Percentiles rank a stretch among this genome's conserved stretches.
Conservation (phyloP, 2,113 vertebrate genomes). For the Elaphurus davidianus region DNA sequence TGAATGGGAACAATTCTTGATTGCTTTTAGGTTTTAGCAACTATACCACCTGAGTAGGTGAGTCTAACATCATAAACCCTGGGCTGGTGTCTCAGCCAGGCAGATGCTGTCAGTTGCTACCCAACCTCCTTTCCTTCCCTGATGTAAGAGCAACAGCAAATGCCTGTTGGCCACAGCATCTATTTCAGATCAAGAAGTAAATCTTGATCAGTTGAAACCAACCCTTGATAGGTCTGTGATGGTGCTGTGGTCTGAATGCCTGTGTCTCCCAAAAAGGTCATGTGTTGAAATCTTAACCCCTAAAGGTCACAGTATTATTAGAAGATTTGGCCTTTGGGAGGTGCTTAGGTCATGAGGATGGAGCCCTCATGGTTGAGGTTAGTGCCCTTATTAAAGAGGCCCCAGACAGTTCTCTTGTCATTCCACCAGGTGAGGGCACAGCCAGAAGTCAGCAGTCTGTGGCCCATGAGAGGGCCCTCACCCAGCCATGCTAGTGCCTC, state of each 20-base stretch:
- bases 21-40: not conserved
- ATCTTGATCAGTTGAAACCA: not conserved
- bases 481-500: not conserved
- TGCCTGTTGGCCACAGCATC: not conserved
- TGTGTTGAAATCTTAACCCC: not conserved
- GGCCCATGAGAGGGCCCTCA: not conserved
- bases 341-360: not conserved
- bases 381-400: not conserved
- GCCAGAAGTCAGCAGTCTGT: not conserved
- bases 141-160: not conserved
- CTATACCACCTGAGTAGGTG: not conserved
- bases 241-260: not conserved
- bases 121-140: not conserved
- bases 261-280: not conserved
- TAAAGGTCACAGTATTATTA: not conserved
- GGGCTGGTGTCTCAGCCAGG: not conserved
- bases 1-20: not conserved
- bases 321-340: not conserved
- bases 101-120: not conserved
- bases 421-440: not conserved
- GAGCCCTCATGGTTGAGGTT: not conserved
- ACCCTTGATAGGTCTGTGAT: no score
- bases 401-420: not conserved
- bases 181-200: not conserved
- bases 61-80: not conserved